These are phyloP conservation scores for Poeciliopsis infans DNA, from an alignment of 2,797 vertebrate genomes.

Conservation along the genomic window DNA sequence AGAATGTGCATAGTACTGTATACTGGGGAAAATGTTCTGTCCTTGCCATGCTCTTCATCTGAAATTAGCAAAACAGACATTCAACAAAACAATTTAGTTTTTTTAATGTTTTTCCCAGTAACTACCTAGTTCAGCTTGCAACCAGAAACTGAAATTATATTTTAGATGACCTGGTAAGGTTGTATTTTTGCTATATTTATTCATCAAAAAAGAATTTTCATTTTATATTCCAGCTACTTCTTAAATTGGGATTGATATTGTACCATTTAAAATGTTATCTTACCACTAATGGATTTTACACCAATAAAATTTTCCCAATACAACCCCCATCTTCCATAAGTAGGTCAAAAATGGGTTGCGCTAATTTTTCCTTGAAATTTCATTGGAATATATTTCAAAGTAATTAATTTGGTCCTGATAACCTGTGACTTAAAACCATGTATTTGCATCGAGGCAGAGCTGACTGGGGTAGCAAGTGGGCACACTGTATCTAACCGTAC, in stretches of 20 bases:
- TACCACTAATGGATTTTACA: not conserved
- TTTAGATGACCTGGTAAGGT: not conserved
- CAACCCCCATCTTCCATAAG: not conserved
- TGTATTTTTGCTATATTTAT: not conserved
- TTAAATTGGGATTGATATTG: not conserved
- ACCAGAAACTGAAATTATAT: not conserved
- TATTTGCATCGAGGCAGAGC: not conserved
- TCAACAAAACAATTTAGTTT: not conserved
- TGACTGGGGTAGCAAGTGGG: not conserved
- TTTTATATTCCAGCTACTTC: not conserved
- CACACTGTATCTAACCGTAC: not conserved
- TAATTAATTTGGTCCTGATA: not conserved
- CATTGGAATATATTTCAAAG: not conserved
- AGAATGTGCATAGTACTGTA: not conserved
- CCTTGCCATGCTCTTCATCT: not conserved
- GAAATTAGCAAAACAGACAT: not conserved
- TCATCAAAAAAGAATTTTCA: not conserved
- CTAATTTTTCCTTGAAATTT: not conserved
- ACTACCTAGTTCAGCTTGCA: not conserved
- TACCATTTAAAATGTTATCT: not conserved
- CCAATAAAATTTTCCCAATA: not conserved
- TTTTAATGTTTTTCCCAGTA: not conserved
- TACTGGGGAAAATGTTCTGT: not conserved
- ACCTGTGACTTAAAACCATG: not conserved
- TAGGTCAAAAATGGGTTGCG: not conserved